Evolutionary conservation across 2,113 vertebrate genomes (phyloP).

Genomic region (Ahaetulla prasina): DNA sequence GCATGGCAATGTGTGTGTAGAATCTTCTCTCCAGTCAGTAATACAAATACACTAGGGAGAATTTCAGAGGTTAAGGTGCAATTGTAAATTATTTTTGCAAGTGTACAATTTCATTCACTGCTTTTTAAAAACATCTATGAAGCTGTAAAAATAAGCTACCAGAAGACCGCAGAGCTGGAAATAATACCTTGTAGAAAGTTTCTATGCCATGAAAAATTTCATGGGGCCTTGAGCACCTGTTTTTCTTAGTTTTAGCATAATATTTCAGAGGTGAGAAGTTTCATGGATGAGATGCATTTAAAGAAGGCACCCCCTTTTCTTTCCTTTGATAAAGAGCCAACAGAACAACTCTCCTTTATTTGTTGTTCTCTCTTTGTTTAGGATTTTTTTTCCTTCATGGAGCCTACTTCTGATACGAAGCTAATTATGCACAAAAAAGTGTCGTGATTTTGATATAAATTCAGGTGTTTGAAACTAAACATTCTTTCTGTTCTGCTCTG

Average conservation of each 20-base stretch:
- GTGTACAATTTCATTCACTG: neutral
- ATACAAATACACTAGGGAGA: neutral
- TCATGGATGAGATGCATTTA: neutral
- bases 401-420: neutral
- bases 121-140: neutral
- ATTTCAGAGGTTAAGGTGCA: no score
- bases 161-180: neutral
- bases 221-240: neutral
- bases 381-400: neutral
- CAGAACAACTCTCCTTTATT: neutral
- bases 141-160: neutral
- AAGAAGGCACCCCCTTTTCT: no score
- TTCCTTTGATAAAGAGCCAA: neutral
- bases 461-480: neutral
- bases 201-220: neutral
- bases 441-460: neutral
- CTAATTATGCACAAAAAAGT: neutral
- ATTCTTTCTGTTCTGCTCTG: neutral
- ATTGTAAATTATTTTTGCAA: neutral
- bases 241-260: neutral
- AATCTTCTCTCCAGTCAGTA: neutral
- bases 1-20: neutral
- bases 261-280: neutral
- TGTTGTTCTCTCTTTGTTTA: neutral
- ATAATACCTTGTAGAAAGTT: neutral